A percentile compares a stretch with the other conserved stretches of the same genome.
phyloP scores from a whole-genome alignment of 2,797 vertebrate genomes.

The Alectoris magna region DNA sequence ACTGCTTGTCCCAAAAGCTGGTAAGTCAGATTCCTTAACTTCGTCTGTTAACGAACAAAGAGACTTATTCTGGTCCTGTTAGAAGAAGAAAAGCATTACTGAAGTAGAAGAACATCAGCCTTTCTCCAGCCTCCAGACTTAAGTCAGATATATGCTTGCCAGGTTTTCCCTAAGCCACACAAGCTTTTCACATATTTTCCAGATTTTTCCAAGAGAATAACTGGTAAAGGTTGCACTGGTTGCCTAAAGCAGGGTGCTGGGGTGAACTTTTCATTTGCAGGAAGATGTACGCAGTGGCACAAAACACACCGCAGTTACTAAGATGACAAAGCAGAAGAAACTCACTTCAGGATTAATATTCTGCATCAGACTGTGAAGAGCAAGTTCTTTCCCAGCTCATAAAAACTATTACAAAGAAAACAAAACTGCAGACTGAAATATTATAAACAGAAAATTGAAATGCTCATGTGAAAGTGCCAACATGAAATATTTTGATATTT shows the following conservation, averaged over 20 bases:
- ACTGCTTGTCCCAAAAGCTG: not conserved
- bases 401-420: not conserved
- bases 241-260: not conserved
- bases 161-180: not conserved
- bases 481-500: not conserved
- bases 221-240: not conserved
- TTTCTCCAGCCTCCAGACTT: not conserved
- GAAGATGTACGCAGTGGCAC: not conserved
- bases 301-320: not conserved
- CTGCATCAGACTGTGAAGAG: not conserved
- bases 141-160: fast-evolving
- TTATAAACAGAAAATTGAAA: not conserved
- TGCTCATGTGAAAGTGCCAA: not conserved
- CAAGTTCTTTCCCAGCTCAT: not conserved
- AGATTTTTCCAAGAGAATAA: not conserved
- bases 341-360: not conserved
- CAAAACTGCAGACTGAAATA: not conserved
- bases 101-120: not conserved
- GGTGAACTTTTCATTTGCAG: not conserved
- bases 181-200: not conserved
- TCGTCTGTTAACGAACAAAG: not conserved
- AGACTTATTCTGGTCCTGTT: not conserved
- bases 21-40: not conserved
- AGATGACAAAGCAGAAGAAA: not conserved
- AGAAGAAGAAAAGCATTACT: not conserved